phyloP scores from a whole-genome alignment of 2,113 vertebrate genomes.

The Siphamia tubifer region DNA sequence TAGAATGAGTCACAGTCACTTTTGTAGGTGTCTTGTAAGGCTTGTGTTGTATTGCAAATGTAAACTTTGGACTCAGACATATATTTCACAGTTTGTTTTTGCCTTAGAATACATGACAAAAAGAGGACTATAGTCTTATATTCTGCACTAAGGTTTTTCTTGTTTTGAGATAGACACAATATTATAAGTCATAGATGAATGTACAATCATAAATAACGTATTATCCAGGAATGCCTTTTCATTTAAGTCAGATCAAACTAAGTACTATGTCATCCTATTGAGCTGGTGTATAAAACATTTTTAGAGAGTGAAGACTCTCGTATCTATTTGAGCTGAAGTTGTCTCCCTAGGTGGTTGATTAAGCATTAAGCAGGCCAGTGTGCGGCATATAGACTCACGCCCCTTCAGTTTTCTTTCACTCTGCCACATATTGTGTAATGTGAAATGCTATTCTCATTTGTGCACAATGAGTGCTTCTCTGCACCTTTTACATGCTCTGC shows the following conservation, averaged over 20 bases:
- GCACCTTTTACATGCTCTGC: slow-evolving; percentile 11
- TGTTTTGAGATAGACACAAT: too few relatives aligned
- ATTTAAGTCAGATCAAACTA: not conserved
- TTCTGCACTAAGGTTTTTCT: too few relatives aligned
- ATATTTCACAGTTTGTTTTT: not conserved
- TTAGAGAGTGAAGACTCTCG: slow-evolving; percentile 9
- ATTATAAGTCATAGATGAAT: not conserved
- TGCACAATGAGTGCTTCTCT: slow-evolving; percentile 10
- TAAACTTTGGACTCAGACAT: not conserved
- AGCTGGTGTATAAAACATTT: not conserved
- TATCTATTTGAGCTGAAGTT: slow-evolving; percentile 27
- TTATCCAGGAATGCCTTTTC: not conserved
- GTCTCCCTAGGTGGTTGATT: slow-evolving; percentile 59
- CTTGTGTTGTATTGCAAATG: not conserved
- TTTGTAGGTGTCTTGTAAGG: not conserved
- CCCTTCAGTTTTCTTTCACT: slow-evolving; percentile 17
- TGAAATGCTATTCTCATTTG: slow-evolving; percentile 18
- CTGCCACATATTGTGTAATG: slow-evolving; percentile 19
- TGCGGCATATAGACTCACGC: slow-evolving; percentile 9
- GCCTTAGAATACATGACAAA: too few relatives aligned
- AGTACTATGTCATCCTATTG: not conserved
- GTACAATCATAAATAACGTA: not conserved
- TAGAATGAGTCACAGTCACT: not conserved
- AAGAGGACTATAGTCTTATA: not conserved
- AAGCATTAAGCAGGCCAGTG: slow-evolving; percentile 30